These are phyloP conservation scores for Urocynchramus pylzowi DNA, from an alignment of 2,113 vertebrate species.

Conservation along the genomic window DNA sequence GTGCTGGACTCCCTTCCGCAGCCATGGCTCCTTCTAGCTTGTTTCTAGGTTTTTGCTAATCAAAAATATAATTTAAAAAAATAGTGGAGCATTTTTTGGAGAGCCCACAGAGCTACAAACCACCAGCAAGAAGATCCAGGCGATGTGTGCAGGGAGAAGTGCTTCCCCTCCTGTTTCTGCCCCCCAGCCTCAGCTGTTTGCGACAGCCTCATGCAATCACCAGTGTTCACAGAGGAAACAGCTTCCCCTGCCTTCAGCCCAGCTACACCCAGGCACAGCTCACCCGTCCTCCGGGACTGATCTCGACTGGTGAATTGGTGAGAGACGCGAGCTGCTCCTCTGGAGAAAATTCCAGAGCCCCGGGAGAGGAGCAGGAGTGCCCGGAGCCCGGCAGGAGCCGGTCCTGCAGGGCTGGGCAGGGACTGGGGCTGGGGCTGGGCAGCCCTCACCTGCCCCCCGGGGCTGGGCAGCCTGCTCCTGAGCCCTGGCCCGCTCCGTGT, in stretches of 20 bases:
- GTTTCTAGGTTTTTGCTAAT: background rate
- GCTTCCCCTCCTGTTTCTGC: background rate
- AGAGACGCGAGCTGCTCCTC: rapidly evolving
- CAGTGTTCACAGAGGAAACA: rapidly evolving
- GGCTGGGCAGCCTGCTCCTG: background rate
- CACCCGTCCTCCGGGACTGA: background rate
- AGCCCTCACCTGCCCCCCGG: background rate
- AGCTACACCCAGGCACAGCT: background rate
- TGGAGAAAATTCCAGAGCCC: background rate
- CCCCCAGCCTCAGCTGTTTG: background rate
- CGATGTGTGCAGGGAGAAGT: rapidly evolving
- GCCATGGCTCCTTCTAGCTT: background rate
- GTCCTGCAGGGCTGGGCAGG: rapidly evolving
- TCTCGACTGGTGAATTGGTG: rapidly evolving
- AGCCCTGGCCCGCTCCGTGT: background rate
- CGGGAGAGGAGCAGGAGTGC: rapidly evolving
- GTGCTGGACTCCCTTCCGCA: background rate
- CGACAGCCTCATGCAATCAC: rapidly evolving
- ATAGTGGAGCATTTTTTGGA: background rate
- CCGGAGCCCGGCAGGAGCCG: rapidly evolving
- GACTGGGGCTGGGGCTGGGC: no score
- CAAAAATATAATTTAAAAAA: background rate
- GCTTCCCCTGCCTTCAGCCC: background rate
- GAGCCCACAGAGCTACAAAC: background rate
- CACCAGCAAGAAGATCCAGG: background rate